Percentiles rank a stretch among this genome's conserved stretches.
These are phyloP conservation scores for Momotus momota DNA, from an alignment of 2,797 vertebrate species.

Conservation along the genomic window DNA sequence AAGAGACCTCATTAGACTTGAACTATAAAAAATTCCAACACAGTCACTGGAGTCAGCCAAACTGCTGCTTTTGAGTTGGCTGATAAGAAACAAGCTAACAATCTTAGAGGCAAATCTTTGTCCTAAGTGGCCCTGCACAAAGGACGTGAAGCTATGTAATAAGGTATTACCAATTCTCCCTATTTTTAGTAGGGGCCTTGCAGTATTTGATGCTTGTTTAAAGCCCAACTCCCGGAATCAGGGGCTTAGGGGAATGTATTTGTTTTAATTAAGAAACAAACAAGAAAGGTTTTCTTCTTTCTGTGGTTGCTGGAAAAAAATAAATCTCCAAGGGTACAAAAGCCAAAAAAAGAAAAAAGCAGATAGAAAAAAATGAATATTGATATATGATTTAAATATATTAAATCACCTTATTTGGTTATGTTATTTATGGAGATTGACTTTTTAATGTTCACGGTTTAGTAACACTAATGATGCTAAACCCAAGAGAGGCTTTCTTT, in stretches of 20 bases:
- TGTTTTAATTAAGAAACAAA: conserved; percentile 46
- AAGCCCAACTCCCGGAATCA: background rate
- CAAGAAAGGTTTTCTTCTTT: background rate
- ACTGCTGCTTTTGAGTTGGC: conserved; percentile 22
- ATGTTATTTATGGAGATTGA: background rate
- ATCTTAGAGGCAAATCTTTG: background rate
- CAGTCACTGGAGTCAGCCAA: conserved; percentile 1
- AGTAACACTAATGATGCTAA: background rate
- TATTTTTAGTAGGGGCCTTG: background rate
- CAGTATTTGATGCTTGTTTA: conserved; percentile 13
- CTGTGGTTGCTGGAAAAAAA: background rate
- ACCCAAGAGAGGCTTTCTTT: background rate
- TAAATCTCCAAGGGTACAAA: background rate
- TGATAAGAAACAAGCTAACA: conserved; percentile 45
- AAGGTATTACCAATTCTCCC: background rate
- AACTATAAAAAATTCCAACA: background rate
- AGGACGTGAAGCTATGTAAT: background rate
- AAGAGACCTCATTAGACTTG: conserved; percentile 48
- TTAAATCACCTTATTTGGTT: background rate
- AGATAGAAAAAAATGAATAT: background rate
- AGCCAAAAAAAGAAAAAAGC: background rate
- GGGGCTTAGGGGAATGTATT: background rate
- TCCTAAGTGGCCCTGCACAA: conserved; percentile 13
- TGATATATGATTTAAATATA: background rate
- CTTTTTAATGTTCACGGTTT: background rate